Conservation (phyloP, 2,113 vertebrate species). For the Aegypius monachus region DNA sequence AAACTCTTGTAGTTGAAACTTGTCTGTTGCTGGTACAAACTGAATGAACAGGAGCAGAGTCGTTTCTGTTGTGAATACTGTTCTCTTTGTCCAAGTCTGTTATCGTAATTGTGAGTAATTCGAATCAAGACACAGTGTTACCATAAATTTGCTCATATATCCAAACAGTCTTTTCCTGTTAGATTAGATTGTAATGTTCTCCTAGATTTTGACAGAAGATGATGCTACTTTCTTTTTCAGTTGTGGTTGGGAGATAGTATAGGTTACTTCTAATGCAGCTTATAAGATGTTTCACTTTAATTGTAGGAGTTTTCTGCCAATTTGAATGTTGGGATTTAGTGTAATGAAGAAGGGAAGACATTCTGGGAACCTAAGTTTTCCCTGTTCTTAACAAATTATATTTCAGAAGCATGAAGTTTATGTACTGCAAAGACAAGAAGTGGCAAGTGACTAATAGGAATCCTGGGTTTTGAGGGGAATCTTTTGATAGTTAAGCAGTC, state of each 20-base stretch:
- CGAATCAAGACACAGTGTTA: not conserved
- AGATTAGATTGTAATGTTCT: not conserved
- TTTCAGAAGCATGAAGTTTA: not conserved
- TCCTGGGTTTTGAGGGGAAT: not conserved
- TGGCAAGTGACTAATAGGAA: not conserved
- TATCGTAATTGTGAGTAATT: not conserved
- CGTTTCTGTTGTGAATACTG: not conserved
- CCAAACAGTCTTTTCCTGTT: not conserved
- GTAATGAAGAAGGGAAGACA: not conserved
- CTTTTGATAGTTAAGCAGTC: not conserved
- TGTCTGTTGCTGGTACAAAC: not conserved
- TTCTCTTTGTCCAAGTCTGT: not conserved
- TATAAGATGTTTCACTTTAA: not conserved
- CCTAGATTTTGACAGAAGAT: not conserved
- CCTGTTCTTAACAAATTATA: not conserved
- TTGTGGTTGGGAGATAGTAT: not conserved
- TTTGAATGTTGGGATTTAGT: not conserved
- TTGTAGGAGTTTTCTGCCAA: not conserved
- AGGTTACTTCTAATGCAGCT: not conserved
- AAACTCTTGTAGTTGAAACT: not conserved
- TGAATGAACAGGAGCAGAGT: not conserved
- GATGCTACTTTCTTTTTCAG: not conserved
- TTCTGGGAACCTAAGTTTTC: not conserved
- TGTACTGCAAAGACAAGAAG: not conserved
- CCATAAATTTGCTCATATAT: not conserved